These are phyloP conservation scores for Standfussiana lucernea DNA, from an alignment of 2,888 invertebrate species.

Conservation along the genomic window DNA sequence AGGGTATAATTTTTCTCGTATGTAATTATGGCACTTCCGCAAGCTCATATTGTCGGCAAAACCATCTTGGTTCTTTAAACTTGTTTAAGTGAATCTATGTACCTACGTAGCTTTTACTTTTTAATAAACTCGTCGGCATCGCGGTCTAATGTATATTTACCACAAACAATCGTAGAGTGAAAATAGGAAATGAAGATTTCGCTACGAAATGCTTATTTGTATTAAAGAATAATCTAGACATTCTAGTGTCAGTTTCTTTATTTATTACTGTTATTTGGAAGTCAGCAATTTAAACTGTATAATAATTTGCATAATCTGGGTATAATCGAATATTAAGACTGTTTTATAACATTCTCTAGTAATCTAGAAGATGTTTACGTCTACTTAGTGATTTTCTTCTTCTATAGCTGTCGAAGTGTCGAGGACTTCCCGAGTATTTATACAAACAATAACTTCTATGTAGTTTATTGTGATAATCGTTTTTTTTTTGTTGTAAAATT, in stretches of 20 bases:
- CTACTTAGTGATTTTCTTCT: neutral
- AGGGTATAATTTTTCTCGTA: slow-evolving; percentile 22
- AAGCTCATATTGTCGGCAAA: slow-evolving; percentile 23
- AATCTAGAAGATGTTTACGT: neutral
- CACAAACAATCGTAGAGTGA: slow-evolving; percentile 69
- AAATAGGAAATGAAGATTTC: slow-evolving; percentile 66
- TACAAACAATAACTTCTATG: neutral
- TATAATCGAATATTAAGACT: neutral
- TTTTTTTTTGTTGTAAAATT: slow-evolving; percentile 20
- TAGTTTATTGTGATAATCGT: slow-evolving; percentile 29
- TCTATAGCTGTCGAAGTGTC: neutral
- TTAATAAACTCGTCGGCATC: slow-evolving; percentile 30
- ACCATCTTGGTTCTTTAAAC: slow-evolving; percentile 23
- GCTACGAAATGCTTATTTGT: slow-evolving; percentile 31
- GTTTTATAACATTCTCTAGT: neutral
- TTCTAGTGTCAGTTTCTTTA: neutral
- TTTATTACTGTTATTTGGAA: slow-evolving; percentile 33
- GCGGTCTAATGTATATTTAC: slow-evolving; percentile 54
- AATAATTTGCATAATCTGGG: neutral
- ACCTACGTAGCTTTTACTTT: slow-evolving; percentile 51
- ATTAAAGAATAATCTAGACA: slow-evolving; percentile 27
- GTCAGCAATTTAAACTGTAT: neutral
- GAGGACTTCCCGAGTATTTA: slow-evolving; percentile 4
- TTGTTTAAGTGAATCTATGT: slow-evolving; percentile 1
- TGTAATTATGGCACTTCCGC: slow-evolving; percentile 28